These are phyloP conservation scores for Diloba caeruleocephala DNA, from an alignment of 2,888 invertebrate species.

Conservation along the genomic window DNA sequence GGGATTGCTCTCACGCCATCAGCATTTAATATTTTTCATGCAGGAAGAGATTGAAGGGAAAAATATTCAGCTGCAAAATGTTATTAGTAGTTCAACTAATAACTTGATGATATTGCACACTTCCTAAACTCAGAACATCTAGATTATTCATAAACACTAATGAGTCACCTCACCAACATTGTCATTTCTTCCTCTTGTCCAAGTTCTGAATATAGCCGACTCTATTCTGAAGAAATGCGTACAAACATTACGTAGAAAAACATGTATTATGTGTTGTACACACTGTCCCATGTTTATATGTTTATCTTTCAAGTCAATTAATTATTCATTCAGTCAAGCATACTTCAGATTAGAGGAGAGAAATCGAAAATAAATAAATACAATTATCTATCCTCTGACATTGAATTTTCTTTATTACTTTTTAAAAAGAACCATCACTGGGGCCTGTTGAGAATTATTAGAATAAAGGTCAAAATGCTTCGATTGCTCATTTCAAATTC, in stretches of 20 bases:
- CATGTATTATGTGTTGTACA: neutral
- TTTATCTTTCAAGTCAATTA: neutral
- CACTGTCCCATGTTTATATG: neutral
- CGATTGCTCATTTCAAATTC: constrained; percentile 13
- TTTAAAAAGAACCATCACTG: neutral
- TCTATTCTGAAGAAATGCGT: neutral
- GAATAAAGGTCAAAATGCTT: constrained; percentile 3
- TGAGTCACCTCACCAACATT: constrained; percentile 49
- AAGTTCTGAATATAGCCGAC: constrained; percentile 14
- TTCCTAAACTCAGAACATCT: constrained; percentile 22
- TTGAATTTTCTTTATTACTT: constrained; percentile 11
- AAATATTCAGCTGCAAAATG: neutral
- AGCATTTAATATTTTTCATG: neutral
- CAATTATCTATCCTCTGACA: neutral
- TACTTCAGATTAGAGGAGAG: neutral
- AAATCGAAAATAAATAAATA: neutral
- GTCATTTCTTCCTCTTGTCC: constrained; percentile 17
- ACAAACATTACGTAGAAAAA: neutral
- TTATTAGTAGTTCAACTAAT: neutral
- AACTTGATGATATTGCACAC: constrained; percentile 5
- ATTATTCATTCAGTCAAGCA: neutral
- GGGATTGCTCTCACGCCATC: too few species aligned
- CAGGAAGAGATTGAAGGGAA: neutral
- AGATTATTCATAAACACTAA: constrained; percentile 66
- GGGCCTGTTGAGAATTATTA: neutral